Conservation (phyloP, 2,113 vertebrate genomes). For the Colossoma macropomum region DNA sequence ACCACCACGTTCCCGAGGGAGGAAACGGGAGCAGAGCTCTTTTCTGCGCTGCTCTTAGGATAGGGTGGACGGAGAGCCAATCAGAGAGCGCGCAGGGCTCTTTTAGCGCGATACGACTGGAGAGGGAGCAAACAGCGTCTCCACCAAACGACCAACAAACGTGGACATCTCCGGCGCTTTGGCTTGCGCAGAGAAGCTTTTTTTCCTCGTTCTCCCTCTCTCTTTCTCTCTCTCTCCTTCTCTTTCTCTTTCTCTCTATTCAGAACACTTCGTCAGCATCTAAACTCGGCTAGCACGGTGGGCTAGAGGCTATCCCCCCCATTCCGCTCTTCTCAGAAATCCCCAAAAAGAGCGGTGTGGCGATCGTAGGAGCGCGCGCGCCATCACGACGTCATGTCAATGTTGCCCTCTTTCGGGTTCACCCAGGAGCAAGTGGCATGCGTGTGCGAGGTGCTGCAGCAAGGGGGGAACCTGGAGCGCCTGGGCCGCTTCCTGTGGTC, state of each 20-base stretch:
- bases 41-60: conserved; percentile 50
- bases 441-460: conserved; percentile 97
- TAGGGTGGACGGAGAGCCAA: conserved; percentile 60
- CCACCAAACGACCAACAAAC: conserved; percentile 56
- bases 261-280: background rate
- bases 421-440: conserved; percentile 99
- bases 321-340: conserved; percentile 32
- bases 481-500: conserved; percentile 98
- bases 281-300: background rate
- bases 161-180: conserved; percentile 40
- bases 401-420: conserved; percentile 97
- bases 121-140: conserved; percentile 54
- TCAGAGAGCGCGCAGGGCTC: conserved; percentile 59
- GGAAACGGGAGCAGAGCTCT: conserved; percentile 58
- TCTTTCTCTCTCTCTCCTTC: no score
- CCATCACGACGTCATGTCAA: conserved; percentile 87
- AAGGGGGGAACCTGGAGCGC: conserved; percentile 95
- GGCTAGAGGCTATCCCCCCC: background rate
- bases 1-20: conserved; percentile 62
- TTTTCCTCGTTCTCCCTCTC: background rate
- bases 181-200: conserved; percentile 1
- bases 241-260: background rate
- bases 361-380: conserved; percentile 34
- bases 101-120: conserved; percentile 61
- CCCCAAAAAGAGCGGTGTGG: conserved; percentile 52